phyloP scores from a whole-genome alignment of 2,113 vertebrate species.

The Neolamprologus kungweensis region DNA sequence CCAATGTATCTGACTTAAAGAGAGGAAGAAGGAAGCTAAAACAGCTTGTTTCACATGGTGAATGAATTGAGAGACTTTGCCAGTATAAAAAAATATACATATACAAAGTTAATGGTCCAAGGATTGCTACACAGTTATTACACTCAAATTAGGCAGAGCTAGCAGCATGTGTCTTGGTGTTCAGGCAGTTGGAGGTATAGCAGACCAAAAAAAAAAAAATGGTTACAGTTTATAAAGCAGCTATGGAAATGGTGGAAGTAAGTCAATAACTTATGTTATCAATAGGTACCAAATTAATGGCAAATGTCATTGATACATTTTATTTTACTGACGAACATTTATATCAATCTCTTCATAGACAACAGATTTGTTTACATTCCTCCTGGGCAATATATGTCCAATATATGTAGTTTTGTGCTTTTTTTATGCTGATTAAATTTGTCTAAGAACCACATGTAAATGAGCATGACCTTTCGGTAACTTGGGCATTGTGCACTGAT shows the following conservation, averaged over 20 bases:
- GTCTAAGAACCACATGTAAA: background rate
- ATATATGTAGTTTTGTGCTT: background rate
- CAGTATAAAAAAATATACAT: background rate
- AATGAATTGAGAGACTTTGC: background rate
- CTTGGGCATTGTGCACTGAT: background rate
- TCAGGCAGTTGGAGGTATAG: background rate
- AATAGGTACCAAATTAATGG: background rate
- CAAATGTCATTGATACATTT: background rate
- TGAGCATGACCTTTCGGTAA: background rate
- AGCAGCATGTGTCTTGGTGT: background rate
- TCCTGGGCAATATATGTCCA: background rate
- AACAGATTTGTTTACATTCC: background rate
- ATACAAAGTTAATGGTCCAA: background rate
- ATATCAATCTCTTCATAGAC: background rate
- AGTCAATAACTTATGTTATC: background rate
- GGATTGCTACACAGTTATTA: background rate
- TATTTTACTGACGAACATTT: background rate
- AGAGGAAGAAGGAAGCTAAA: background rate
- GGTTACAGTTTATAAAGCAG: background rate
- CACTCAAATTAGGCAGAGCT: background rate
- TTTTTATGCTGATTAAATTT: background rate
- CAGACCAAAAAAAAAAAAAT: background rate
- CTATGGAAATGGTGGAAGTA: background rate
- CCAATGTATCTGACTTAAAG: background rate
- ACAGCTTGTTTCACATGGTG: background rate